Conservation (phyloP, 2,888 invertebrate species). For the Loripinus fragilis region DNA sequence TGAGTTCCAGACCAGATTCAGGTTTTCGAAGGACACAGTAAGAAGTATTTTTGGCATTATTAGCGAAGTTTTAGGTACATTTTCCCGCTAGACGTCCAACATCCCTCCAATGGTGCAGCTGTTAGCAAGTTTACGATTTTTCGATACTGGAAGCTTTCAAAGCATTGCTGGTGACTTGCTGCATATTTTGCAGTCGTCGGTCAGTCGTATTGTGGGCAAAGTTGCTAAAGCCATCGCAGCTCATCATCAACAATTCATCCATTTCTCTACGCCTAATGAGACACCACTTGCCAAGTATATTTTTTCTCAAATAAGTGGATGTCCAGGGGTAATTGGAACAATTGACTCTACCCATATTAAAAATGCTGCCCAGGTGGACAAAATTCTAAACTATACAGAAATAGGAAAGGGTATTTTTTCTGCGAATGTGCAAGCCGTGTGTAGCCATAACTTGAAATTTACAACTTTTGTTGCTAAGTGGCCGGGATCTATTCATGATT, state of each 20-base stretch:
- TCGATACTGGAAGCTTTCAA: neutral
- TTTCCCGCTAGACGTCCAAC: neutral
- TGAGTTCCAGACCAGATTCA: neutral
- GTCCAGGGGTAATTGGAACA: neutral
- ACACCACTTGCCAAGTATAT: neutral
- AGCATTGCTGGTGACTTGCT: neutral
- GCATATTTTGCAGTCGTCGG: neutral
- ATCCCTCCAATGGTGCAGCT: neutral
- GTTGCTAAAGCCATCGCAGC: neutral
- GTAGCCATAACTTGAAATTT: conserved; percentile 9
- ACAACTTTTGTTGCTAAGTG: conserved; percentile 34
- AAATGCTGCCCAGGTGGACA: too few species aligned
- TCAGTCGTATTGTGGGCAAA: neutral
- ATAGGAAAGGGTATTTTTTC: conserved; percentile 13
- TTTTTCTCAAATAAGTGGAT: neutral
- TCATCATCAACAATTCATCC: neutral
- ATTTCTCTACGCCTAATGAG: neutral
- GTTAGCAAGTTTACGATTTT: neutral
- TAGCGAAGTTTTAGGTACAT: neutral
- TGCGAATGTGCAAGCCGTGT: conserved; percentile 20
- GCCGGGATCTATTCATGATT: conserved; percentile 12
- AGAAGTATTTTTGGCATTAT: neutral
- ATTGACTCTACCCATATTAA: neutral
- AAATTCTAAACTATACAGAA: neutral
- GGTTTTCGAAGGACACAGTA: neutral